Evolutionary conservation across 2,888 invertebrate species (phyloP).

Genomic region (Clitarchus hookeri): DNA sequence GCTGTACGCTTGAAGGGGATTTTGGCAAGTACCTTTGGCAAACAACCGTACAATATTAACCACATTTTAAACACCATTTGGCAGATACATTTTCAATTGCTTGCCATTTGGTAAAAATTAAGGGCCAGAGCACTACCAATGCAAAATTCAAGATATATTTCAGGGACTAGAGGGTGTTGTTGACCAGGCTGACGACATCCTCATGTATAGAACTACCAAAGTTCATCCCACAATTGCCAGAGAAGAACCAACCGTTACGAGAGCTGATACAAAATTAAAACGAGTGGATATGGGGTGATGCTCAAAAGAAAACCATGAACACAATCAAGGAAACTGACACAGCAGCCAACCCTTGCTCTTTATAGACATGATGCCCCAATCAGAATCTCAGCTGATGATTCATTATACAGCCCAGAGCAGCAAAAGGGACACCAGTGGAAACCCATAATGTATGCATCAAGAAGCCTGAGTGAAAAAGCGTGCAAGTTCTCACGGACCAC

Average conservation of each 20-base stretch:
- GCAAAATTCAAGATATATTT: neutral
- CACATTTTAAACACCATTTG: neutral
- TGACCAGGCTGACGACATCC: neutral
- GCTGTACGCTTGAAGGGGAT: neutral
- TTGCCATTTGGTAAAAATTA: neutral
- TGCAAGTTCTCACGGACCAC: too few species aligned
- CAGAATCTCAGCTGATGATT: too few species aligned
- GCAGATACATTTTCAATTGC: neutral
- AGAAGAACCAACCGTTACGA: neutral
- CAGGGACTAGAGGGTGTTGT: neutral
- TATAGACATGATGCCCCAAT: too few species aligned
- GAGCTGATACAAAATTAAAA: neutral
- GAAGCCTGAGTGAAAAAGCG: too few species aligned
- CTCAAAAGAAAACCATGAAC: neutral
- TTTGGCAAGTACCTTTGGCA: slow-evolving; percentile 42
- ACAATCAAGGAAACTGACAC: too few species aligned
- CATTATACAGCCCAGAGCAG: too few species aligned
- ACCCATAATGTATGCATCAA: too few species aligned
- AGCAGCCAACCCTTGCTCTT: neutral
- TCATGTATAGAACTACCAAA: neutral
- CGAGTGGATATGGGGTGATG: neutral
- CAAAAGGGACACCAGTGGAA: neutral
- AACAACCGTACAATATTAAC: neutral
- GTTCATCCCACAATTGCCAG: neutral
- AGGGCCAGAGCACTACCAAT: neutral